Base-by-base conservation (phyloP, 1,140 invertebrate genomes). In the Atta colombica region DNA sequence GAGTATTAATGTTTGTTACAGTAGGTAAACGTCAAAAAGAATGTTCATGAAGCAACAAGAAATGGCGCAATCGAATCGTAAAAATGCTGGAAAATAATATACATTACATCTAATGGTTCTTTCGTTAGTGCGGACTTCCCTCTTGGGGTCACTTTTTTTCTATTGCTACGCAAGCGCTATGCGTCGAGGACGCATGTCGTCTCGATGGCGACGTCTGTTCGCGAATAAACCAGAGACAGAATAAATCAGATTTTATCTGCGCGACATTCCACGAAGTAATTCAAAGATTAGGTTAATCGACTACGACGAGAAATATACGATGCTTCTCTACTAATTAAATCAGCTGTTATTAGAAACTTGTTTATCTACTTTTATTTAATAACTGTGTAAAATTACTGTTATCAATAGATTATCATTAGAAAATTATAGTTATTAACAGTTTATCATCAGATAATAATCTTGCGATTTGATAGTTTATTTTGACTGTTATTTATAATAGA, bases 61-160 rank as follows among this genome's bases (percentile, higher is more conserved):
- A 28, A 16, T 16, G 51, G n/a, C 61, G 55, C 58, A 72, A 58
- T 77, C n/a, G 25, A 7, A 49, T 74, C 66, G 75, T n/a, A 66
- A 77, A 60, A 55, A 16, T 28, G 10, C 28, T 69, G 69, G 60
- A 74, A 71, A 81, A 88, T 81, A 63, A 88, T 60, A 86, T n/a
- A 80, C 68, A 60, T 75, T 65, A 58, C 60, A 31, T 14, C 58
- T 71, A 86, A 80, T 71, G 39, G 72, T 39, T 18, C 71, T 60
- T 58, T 71, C 71, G 87, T 84, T 87, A 88, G 31, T 21, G 45
- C 39, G 31, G 49, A 65, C 60, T 60, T 74, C 53, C 53, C 51
- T 18, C 28, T 35, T 28, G 35, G 78, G 66, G 77, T 75, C 60
- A 68, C 45, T 77, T 86, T 80, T 86, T 86, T 78, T 58, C 31